Conservation (phyloP, 2,113 vertebrate genomes). For the Neodon shergylaensis region DNA sequence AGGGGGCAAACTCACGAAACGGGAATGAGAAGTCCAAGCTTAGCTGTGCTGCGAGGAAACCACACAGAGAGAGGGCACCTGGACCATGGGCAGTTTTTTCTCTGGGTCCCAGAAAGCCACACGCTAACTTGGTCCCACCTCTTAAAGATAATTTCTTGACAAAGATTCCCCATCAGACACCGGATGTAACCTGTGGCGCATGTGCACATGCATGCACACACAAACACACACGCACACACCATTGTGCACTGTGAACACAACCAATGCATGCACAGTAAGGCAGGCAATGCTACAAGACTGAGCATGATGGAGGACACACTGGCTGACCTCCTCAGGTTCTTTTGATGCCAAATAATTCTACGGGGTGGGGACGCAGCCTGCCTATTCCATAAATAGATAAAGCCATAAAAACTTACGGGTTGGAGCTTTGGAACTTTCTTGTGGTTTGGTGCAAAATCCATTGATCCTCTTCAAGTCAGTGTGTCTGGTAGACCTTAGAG, state of each 20-base stretch:
- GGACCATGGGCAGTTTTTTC: no score
- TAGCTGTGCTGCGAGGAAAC: no score
- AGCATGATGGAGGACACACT: not conserved
- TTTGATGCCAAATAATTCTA: not conserved
- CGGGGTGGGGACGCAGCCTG: not conserved
- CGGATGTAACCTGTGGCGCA: no score
- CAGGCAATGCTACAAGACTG: not conserved
- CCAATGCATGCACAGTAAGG: not conserved
- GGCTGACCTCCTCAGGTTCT: not conserved
- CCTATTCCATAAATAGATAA: not conserved
- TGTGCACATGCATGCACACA: not conserved
- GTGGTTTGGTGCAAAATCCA: slow-evolving; percentile 82
- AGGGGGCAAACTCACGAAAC: no score
- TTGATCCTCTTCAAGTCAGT: slow-evolving; percentile 60
- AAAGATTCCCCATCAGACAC: no score
- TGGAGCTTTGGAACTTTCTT: slow-evolving; percentile 64
- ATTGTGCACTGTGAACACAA: not conserved
- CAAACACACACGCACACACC: not conserved
- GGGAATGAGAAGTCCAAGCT: no score
- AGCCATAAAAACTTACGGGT: slow-evolving; percentile 67
- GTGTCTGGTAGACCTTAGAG: slow-evolving; percentile 64
- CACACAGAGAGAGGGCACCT: no score
- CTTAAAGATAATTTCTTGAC: no score
- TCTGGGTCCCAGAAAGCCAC: no score
- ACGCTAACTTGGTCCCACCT: no score